These are phyloP conservation scores for Smutsia gigantea DNA, from an alignment of 2,797 vertebrate genomes.

Conservation along the genomic window DNA sequence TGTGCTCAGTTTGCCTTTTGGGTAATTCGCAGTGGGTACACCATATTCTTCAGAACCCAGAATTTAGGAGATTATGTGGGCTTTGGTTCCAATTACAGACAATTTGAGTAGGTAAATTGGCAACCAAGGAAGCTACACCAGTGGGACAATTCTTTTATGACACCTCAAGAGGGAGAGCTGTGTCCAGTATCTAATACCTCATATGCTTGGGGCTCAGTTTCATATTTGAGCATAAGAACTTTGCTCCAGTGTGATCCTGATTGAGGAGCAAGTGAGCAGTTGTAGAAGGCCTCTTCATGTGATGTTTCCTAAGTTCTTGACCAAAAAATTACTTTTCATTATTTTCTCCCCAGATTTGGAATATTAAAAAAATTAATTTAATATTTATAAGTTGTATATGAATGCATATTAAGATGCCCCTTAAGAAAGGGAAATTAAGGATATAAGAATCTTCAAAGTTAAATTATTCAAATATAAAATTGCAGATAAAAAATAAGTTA, in stretches of 20 bases:
- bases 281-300: not conserved
- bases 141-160: not conserved
- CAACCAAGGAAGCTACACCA: not conserved
- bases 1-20: not conserved
- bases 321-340: not conserved
- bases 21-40: not conserved
- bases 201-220: not conserved
- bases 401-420: not conserved
- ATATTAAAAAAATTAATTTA: not conserved
- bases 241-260: not conserved
- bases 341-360: not conserved
- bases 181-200: not conserved
- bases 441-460: conserved; percentile 13
- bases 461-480: not conserved
- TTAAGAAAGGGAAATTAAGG: not conserved
- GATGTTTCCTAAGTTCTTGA: not conserved
- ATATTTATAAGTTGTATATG: not conserved
- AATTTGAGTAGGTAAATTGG: not conserved
- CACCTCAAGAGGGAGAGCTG: not conserved
- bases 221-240: not conserved
- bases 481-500: conserved; percentile 4
- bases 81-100: not conserved
- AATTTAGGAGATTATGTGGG: not conserved
- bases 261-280: not conserved
- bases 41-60: not conserved